phyloP scores from a whole-genome alignment of 2,797 vertebrate species.

The Acipenser transmontanus region DNA sequence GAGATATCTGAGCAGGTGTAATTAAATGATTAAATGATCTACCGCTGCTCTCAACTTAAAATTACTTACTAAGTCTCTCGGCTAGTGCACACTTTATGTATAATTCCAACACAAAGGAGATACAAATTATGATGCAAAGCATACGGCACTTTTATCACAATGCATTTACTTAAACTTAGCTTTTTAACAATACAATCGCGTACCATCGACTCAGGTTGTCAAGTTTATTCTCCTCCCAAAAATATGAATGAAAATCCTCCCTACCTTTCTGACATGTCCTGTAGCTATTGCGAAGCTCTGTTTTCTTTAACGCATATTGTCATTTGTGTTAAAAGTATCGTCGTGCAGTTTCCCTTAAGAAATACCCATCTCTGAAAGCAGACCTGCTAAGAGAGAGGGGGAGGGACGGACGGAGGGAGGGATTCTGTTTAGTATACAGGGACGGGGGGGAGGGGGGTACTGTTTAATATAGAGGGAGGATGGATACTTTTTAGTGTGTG shows the following conservation, averaged over 20 bases:
- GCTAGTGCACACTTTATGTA: no score
- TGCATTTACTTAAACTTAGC: no score
- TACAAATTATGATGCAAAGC: no score
- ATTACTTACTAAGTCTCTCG: no score
- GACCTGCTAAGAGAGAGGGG: constrained; percentile 9
- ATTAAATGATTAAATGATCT: constrained; percentile 20
- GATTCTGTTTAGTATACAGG: no score
- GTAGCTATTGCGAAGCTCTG: constrained; percentile 26
- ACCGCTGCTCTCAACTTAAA: no score
- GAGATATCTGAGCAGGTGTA: constrained; percentile 53
- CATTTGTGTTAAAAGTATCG: constrained; percentile 26
- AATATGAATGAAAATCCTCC: constrained; percentile 27
- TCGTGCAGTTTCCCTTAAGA: constrained; percentile 49
- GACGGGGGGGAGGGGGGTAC: constrained; percentile 16
- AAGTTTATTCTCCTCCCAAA: neutral
- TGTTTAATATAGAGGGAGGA: neutral
- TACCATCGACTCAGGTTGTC: neutral
- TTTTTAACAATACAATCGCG: no score
- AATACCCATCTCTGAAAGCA: constrained; percentile 9
- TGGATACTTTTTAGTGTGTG: no score
- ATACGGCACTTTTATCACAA: no score
- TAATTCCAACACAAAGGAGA: no score
- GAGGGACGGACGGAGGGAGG: no score
- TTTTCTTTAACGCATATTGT: constrained; percentile 34
- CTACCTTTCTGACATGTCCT: constrained; percentile 89